These are phyloP conservation scores for Dynastes tityus DNA, from an alignment of 2,888 invertebrate genomes.

Conservation along the genomic window DNA sequence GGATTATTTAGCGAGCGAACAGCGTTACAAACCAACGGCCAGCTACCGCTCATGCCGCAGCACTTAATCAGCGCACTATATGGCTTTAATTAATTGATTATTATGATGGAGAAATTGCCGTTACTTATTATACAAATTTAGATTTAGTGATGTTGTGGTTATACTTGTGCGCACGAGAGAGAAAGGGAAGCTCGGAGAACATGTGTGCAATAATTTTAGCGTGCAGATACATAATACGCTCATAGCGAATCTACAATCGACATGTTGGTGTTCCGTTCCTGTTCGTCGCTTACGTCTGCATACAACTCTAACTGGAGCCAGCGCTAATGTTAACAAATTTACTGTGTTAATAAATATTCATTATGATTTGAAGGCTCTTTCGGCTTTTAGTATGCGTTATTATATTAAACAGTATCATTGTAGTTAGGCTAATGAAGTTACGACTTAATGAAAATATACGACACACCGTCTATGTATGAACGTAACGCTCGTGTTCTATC, in stretches of 20 bases:
- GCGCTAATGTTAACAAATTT: conserved; percentile 40
- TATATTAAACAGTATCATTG: conserved; percentile 10
- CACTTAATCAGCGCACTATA: conserved; percentile 44
- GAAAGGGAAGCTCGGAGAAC: background rate
- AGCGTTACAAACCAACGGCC: conserved; percentile 21
- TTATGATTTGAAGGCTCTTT: conserved; percentile 5
- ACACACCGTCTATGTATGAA: background rate
- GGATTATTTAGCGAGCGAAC: conserved; percentile 38
- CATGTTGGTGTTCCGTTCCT: background rate
- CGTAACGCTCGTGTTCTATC: background rate
- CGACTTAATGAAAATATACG: conserved; percentile 2
- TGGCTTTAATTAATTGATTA: conserved; percentile 49
- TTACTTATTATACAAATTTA: conserved; percentile 50
- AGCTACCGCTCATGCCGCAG: background rate
- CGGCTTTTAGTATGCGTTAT: background rate
- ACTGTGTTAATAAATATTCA: conserved; percentile 40
- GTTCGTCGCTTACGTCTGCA: background rate
- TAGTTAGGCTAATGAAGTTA: background rate
- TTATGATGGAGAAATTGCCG: conserved; percentile 48
- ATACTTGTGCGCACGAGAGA: background rate
- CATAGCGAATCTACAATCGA: background rate
- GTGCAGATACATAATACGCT: background rate
- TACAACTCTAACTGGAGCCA: background rate
- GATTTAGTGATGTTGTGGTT: conserved; percentile 29
- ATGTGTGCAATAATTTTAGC: too few relatives aligned